Evolutionary conservation across 2,797 vertebrate genomes (phyloP).

Genomic region (Tiaroga cobitis): DNA sequence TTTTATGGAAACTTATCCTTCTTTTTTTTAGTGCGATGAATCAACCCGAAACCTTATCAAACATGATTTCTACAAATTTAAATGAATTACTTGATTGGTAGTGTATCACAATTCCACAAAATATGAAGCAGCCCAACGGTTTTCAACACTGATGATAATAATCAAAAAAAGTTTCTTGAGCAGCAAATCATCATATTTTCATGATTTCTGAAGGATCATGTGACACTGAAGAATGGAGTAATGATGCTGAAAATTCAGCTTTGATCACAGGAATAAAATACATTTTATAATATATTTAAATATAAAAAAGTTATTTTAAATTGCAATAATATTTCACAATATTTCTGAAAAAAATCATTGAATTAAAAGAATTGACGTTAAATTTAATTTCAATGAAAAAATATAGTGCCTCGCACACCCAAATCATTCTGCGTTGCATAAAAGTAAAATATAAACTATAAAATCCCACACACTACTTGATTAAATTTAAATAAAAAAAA

Average conservation of each 20-base stretch:
- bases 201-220: too few relatives aligned
- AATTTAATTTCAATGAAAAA: too few relatives aligned
- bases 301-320: too few relatives aligned
- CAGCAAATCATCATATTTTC: too few relatives aligned
- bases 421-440: not conserved
- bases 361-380: too few relatives aligned
- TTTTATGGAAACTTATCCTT: not conserved
- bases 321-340: not conserved
- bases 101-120: not conserved
- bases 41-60: not conserved
- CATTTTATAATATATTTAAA: too few relatives aligned
- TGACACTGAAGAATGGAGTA: too few relatives aligned
- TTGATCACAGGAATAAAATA: not conserved
- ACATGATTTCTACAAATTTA: not conserved
- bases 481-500: not conserved
- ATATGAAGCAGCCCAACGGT: not conserved
- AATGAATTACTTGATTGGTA: too few relatives aligned
- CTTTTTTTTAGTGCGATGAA: not conserved
- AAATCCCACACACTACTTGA: not conserved
- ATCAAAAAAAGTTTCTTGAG: too few relatives aligned
- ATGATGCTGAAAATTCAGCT: too few relatives aligned
- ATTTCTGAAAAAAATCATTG: too few relatives aligned
- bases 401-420: not conserved
- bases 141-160: not conserved
- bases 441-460: not conserved